Evolutionary conservation across 2,888 invertebrate genomes (phyloP).

Genomic region (Xanthorhoe designata): DNA sequence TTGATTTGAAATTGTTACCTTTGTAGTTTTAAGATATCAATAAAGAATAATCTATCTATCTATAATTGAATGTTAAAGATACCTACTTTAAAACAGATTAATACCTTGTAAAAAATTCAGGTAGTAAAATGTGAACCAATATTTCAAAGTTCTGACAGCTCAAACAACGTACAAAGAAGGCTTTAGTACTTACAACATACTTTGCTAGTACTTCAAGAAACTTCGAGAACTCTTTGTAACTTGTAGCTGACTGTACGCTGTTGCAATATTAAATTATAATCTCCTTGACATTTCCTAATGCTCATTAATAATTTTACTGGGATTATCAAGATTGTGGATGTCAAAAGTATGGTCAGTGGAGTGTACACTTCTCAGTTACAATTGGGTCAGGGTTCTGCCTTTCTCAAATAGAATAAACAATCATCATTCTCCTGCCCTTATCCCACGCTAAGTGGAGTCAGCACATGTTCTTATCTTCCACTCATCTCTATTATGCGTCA

Average conservation of each 20-base stretch:
- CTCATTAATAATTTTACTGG: constrained; percentile 6
- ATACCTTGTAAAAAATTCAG: too few species aligned
- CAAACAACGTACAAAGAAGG: not conserved
- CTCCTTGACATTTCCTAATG: constrained; percentile 19
- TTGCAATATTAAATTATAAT: constrained; percentile 28
- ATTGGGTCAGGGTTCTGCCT: not conserved
- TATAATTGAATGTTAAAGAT: too few species aligned
- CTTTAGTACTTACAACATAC: not conserved
- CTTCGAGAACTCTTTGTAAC: not conserved
- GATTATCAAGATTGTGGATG: not conserved
- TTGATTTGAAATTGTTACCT: too few species aligned
- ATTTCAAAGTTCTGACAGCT: not conserved
- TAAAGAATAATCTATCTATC: too few species aligned
- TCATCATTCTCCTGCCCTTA: too few species aligned
- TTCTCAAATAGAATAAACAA: not conserved
- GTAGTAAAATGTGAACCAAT: not conserved
- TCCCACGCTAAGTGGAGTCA: too few species aligned
- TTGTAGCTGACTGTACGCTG: constrained; percentile 11
- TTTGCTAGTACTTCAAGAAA: not conserved
- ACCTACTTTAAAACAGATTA: too few species aligned
- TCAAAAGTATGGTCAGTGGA: not conserved
- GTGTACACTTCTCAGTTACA: too few species aligned
- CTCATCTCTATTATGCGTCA: too few species aligned
- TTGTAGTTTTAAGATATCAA: too few species aligned
- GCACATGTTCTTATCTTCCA: too few species aligned